Evolutionary conservation across 2,888 invertebrate genomes (phyloP).

Genomic region (Rhogogaster chlorosoma): DNA sequence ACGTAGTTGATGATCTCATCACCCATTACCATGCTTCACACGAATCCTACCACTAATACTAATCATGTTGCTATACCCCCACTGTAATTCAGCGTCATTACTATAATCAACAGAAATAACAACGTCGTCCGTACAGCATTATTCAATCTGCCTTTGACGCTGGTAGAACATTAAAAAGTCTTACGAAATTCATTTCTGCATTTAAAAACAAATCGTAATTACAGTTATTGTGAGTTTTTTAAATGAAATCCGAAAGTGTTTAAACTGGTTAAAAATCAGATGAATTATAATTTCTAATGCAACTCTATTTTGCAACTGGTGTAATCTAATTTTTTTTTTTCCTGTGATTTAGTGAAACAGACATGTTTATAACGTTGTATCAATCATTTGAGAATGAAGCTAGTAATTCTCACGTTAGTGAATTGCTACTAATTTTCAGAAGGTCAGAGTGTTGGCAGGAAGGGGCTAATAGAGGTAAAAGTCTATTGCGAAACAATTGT

Average conservation of each 20-base stretch:
- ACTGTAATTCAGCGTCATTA: slow-evolving; percentile 62
- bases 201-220: background rate
- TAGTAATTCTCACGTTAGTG: slow-evolving; percentile 68
- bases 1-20: slow-evolving; percentile 76
- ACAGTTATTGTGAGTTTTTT: background rate
- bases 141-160: slow-evolving; percentile 45
- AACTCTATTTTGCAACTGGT: background rate
- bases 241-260: background rate
- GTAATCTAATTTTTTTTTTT: background rate
- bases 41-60: slow-evolving; percentile 64
- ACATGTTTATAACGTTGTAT: slow-evolving; percentile 73
- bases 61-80: slow-evolving; percentile 62
- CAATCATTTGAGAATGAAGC: slow-evolving; percentile 70
- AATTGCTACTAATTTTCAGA: slow-evolving; percentile 69
- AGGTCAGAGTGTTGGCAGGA: slow-evolving; percentile 61
- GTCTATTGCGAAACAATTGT: slow-evolving; percentile 53
- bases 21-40: slow-evolving; percentile 74
- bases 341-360: background rate
- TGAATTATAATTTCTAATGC: background rate
- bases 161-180: slow-evolving; percentile 14
- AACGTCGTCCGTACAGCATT: slow-evolving; percentile 56
- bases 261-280: background rate
- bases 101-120: slow-evolving; percentile 70
- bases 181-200: background rate
- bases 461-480: slow-evolving; percentile 62